Evolutionary conservation across 2,888 invertebrate species (phyloP), one percentile per base, ranked within the genome.

Genomic region (Phaedon cochleariae): DNA sequence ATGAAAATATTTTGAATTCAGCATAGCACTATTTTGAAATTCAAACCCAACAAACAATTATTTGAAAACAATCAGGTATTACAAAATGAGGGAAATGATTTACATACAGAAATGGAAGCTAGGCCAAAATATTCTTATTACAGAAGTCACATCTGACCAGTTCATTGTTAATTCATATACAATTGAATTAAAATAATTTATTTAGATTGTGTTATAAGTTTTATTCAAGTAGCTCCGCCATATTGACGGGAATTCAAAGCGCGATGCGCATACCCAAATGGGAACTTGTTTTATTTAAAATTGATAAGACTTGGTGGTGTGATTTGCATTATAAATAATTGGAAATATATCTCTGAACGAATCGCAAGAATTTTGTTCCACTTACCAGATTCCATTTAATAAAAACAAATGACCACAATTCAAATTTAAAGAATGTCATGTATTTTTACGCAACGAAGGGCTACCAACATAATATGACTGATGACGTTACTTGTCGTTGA

Each of bases 171-270:
- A 58, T 55, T 48, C 64, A 62, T 12, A 48, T n/a, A n/a, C 63
- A 59, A 54, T 52, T 58, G 29, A 52, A 48, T 51, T 48, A 34
- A 54, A 63, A 48, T 48, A 62, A 62, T 55, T 59, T 54, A 55
- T 66, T 67, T 74, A 80, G 79, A 82, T 72, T 70, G 71, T 83
- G 79, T n/a, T 66, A 68, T 72, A 64, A 75, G 90, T 90, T 87
- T 90, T 90, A 90, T 90, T 91, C 89, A 87, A 90, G 88, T 88
- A 88, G 87, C 87, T 91, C 90, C 89, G 91, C 91, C 91, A 92
- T 92, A 86, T 91, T 91, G 90, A 88, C 87, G 85, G 87, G 78
- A 81, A 63, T 69, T 73, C 34, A 59, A 67, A 57, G 66, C 66
- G 66, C 66, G 66, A 62, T 66, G 62, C 65, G 65, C 65, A 65